These are phyloP conservation scores for Barypeithes pellucidus DNA, from an alignment of 2,888 invertebrate species.

Conservation along the genomic window DNA sequence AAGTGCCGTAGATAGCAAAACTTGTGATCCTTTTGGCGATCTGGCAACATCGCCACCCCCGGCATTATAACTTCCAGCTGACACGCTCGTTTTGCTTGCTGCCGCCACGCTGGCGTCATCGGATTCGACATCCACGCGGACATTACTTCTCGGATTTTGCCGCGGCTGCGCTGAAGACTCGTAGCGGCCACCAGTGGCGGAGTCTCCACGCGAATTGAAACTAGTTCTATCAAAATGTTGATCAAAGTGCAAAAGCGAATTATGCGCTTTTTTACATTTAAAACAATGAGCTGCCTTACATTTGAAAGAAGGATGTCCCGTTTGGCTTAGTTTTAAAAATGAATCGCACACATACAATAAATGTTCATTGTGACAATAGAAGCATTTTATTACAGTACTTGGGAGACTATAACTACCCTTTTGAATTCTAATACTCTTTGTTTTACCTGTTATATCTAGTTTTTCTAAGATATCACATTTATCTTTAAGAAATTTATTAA, in stretches of 20 bases:
- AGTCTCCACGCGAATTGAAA: too few species aligned
- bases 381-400: slow-evolving; percentile 28
- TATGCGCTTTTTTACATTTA: slow-evolving; percentile 41
- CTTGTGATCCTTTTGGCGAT: neutral
- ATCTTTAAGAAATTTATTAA: slow-evolving; percentile 30
- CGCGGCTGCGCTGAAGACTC: too few species aligned
- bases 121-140: too few species aligned
- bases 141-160: too few species aligned
- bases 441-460: slow-evolving; percentile 26
- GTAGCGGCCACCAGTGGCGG: too few species aligned
- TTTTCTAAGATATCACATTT: slow-evolving; percentile 48
- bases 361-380: slow-evolving; percentile 48
- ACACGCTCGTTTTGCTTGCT: too few species aligned
- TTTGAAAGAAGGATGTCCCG: slow-evolving; percentile 22
- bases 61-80: neutral
- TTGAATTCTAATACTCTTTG: neutral
- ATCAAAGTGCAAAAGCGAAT: slow-evolving; percentile 36
- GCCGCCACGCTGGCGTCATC: too few species aligned
- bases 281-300: slow-evolving; percentile 34
- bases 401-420: neutral
- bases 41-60: neutral
- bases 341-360: slow-evolving; percentile 43
- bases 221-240: too few species aligned
- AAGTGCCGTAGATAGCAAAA: slow-evolving; percentile 44
- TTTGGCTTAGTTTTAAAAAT: slow-evolving; percentile 30